phyloP scores from a whole-genome alignment of 2,888 invertebrate genomes.

The Hypomecis atomaria region DNA sequence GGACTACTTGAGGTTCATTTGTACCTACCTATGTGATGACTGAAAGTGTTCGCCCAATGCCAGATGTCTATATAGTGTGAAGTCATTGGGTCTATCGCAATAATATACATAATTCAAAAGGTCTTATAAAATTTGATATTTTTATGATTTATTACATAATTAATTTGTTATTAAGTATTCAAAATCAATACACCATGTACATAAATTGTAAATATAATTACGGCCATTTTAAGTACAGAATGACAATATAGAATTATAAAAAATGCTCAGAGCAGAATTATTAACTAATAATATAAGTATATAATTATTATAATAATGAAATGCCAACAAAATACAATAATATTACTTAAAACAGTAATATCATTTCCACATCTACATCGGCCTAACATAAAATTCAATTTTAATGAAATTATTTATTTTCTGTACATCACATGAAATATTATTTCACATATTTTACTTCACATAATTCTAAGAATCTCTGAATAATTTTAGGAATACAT shows the following conservation, averaged over 20 bases:
- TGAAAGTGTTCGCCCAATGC: not conserved
- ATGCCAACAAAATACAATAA: constrained; percentile 18
- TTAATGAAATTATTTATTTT: constrained; percentile 1
- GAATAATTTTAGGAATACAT: constrained; percentile 16
- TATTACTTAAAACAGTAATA: constrained; percentile 11
- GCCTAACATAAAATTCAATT: constrained; percentile 21
- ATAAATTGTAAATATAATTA: constrained; percentile 40
- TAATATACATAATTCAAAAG: not conserved
- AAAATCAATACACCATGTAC: constrained; percentile 15
- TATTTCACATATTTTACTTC: constrained; percentile 12
- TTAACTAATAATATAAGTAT: constrained; percentile 18
- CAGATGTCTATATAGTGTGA: not conserved
- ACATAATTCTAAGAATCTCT: constrained; percentile 27
- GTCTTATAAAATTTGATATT: not conserved
- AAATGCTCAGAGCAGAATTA: constrained; percentile 44
- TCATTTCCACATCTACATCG: constrained; percentile 13
- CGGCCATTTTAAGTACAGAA: constrained; percentile 46
- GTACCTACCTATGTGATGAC: not conserved
- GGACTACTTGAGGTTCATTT: not conserved
- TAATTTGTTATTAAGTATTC: not conserved
- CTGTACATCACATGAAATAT: constrained; percentile 6
- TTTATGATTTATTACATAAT: constrained; percentile 1
- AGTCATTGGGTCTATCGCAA: constrained; percentile 17
- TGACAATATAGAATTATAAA: constrained; percentile 48
- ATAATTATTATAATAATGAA: constrained; percentile 31